phyloP scores from a whole-genome alignment of 1,140 invertebrate genomes.

The Calephelis virginiensis region DNA sequence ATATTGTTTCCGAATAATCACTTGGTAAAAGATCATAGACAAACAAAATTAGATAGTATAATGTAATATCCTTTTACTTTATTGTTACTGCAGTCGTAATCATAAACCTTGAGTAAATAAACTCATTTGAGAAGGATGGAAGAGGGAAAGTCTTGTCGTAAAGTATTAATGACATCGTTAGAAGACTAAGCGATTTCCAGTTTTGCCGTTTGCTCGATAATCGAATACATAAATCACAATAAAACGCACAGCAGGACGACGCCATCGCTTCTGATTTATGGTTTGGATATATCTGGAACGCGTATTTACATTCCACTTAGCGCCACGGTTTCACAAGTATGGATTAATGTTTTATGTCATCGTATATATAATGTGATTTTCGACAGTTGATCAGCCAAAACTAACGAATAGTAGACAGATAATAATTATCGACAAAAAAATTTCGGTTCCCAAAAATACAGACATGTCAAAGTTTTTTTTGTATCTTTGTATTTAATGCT shows the following conservation, averaged over 20 bases:
- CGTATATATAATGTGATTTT: too few species aligned
- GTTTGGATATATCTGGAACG: slow-evolving; percentile 27
- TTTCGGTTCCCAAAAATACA: too few species aligned
- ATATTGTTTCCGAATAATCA: too few species aligned
- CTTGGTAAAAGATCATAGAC: too few species aligned
- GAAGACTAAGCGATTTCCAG: slow-evolving; percentile 44
- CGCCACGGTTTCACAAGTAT: too few species aligned
- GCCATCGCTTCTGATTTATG: slow-evolving; percentile 59
- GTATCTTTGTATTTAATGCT: too few species aligned
- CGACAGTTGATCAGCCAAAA: too few species aligned
- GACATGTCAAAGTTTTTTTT: too few species aligned
- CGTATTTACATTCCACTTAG: slow-evolving; percentile 1
- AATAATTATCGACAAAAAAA: too few species aligned
- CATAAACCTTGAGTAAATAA: slow-evolving; percentile 4
- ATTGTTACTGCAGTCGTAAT: not conserved
- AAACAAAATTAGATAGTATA: too few species aligned
- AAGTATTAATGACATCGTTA: slow-evolving; percentile 53
- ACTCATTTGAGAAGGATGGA: slow-evolving; percentile 16
- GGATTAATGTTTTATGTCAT: too few species aligned
- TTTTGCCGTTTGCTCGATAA: slow-evolving; percentile 58
- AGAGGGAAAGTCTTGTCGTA: slow-evolving; percentile 22
- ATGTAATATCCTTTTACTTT: not conserved
- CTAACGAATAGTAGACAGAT: too few species aligned
- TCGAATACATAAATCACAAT: slow-evolving; percentile 67
- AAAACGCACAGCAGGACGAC: slow-evolving; percentile 57